phyloP scores from a whole-genome alignment of 2,888 invertebrate species.

The Embidobia sp. region DNA sequence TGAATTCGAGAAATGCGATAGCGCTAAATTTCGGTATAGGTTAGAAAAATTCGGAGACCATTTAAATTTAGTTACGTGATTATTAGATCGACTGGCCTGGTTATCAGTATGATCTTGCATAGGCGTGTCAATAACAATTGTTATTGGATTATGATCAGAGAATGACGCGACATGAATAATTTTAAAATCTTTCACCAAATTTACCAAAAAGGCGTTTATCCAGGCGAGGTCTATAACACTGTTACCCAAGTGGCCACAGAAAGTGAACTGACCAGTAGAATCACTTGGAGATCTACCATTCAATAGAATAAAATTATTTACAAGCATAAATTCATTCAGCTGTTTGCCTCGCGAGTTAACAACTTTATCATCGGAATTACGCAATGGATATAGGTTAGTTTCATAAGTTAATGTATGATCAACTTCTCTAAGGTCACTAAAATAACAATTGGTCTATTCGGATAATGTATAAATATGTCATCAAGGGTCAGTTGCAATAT shows the following conservation, averaged over 20 bases:
- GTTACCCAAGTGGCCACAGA: neutral
- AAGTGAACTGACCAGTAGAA: neutral
- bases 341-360: neutral
- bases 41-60: too few species aligned
- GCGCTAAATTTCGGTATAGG: too few species aligned
- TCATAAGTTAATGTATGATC: too few species aligned
- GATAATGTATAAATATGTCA: neutral
- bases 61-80: too few species aligned
- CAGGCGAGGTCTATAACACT: constrained; percentile 4
- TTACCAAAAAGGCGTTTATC: neutral
- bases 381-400: too few species aligned
- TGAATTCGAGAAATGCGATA: too few species aligned
- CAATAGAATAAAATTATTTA: constrained; percentile 3
- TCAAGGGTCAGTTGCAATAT: neutral
- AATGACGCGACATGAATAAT: neutral
- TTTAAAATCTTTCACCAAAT: neutral
- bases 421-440: too few species aligned
- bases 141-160: neutral
- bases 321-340: constrained; percentile 7
- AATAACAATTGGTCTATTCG: neutral
- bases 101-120: too few species aligned
- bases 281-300: constrained; percentile 7
- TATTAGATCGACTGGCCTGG: too few species aligned
- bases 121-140: neutral
- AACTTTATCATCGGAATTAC: too few species aligned